Percentiles rank a stretch among this genome's conserved stretches.
Conservation (phyloP, 2,797 vertebrate species). For the Clarias laeviceps region DNA sequence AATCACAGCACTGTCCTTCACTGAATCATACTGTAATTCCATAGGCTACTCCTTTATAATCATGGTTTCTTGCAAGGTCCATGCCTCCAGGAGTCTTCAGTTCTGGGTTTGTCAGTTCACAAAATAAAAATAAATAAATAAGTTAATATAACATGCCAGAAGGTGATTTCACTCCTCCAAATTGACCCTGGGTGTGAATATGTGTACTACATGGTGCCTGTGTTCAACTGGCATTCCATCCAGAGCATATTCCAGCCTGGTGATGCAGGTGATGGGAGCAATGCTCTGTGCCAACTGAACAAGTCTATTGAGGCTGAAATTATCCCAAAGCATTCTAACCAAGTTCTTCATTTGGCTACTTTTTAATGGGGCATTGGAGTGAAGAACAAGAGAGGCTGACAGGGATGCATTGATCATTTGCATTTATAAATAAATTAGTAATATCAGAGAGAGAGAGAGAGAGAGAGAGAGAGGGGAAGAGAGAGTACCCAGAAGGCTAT, state of each 20-base stretch:
- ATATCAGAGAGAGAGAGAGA: not conserved
- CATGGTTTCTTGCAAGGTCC: not conserved
- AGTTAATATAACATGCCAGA: not conserved
- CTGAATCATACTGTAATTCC: not conserved
- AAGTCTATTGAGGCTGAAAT: not conserved
- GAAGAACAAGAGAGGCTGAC: not conserved
- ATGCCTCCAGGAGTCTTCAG: not conserved
- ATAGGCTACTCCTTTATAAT: not conserved
- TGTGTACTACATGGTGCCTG: not conserved
- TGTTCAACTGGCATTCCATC: not conserved
- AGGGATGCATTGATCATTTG: not conserved
- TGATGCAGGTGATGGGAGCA: not conserved
- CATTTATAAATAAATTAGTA: not conserved
- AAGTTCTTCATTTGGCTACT: not conserved
- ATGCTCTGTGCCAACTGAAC: not conserved
- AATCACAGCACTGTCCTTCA: not conserved
- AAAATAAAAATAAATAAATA: not conserved
- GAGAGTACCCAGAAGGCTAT: conserved; percentile 14
- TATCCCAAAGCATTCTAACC: not conserved
- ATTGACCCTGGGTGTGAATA: not conserved
- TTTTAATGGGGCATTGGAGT: not conserved
- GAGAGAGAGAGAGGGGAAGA: not conserved
- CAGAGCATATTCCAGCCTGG: not conserved
- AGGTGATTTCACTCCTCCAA: not conserved
- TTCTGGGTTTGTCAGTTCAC: not conserved